Evolutionary conservation across 2,888 invertebrate genomes (phyloP), one percentile per base, ranked within the genome.

Genomic region (Patella ulyssiponensis): DNA sequence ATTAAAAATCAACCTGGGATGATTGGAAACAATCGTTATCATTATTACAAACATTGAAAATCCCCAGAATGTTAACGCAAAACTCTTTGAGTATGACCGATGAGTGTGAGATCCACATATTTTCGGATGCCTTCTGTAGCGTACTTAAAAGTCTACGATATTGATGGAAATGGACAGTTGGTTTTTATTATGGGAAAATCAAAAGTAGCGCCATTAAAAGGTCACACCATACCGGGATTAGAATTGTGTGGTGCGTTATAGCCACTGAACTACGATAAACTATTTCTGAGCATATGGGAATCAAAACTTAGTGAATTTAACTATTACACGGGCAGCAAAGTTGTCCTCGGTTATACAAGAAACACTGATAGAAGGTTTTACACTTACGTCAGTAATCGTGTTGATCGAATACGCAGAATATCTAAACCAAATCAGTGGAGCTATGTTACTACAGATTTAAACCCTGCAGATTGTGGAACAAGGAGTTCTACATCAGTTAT

Each of bases 391-490:
- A 58, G n/a, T 15, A 58, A 27, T 27, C 27, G 27, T 58, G 20
- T 58, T 58, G 58, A 80, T 53, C 69, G 73, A 15, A 81, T 83
- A 20, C 54, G 54, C 2, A 56, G 74, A 14, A 54, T 27, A 17
- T 79, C 78, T 27, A 71, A 75, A 15, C 69, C 80, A 3, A 5
- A 71, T 12, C 79, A 80, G 70, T 82, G 81, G 82, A 44, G 56
- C 15, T 77, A 78, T 69, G 74, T 82, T 53, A 5, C 75, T n/a
- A 77, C 78, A 9, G 70, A 70, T 2, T 11, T 17, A 44, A 83
- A 82, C 53, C 81, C 81, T 54, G 80, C 80, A 3, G 81, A 83
- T 71, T n/a, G n/a, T n/a, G 5, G 71, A 1, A 79, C 81, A 20
- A 74, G 80, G 69, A 4, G 33, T 33, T 33, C 33, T 33, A 4